A percentile compares a stretch with the other conserved stretches of the same genome.
These are phyloP conservation scores for Danionella cerebrum DNA, from an alignment of 2,113 vertebrate genomes.

Conservation along the genomic window DNA sequence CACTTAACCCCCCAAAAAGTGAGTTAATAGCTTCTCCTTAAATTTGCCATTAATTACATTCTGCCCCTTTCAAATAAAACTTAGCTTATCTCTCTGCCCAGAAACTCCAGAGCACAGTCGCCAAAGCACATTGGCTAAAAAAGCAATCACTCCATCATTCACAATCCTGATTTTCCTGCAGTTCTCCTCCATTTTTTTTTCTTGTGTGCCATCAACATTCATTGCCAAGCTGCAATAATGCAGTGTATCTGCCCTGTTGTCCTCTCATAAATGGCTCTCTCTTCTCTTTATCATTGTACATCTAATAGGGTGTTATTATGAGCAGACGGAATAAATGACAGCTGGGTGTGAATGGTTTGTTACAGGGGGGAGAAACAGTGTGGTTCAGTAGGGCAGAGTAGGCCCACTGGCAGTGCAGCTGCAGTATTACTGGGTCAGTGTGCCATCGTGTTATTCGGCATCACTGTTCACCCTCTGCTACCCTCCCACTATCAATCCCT, in stretches of 20 bases:
- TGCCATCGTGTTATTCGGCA: conserved; percentile 63
- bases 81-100: conserved; percentile 31
- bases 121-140: conserved; percentile 8
- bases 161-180: conserved; percentile 9
- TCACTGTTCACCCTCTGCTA: conserved; percentile 38
- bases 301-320: conserved; percentile 21
- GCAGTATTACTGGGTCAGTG: conserved; percentile 70
- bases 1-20: background rate
- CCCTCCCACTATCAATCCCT: background rate
- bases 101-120: conserved; percentile 1
- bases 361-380: conserved; percentile 2
- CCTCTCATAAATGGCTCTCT: conserved; percentile 12
- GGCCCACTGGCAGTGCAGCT: conserved; percentile 55
- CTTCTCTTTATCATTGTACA: conserved; percentile 10
- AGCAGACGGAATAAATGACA: conserved; percentile 9
- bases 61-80: conserved; percentile 29
- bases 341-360: conserved; percentile 17
- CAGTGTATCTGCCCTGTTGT: conserved; percentile 7
- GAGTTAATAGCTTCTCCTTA: conserved; percentile 16
- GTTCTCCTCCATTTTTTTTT: conserved; percentile 27
- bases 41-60: conserved; percentile 40
- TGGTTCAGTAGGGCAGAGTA: conserved; percentile 44
- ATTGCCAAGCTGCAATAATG: background rate
- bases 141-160: conserved; percentile 1
- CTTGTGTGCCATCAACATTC: background rate